Evolutionary conservation across 2,113 vertebrate species (phyloP).

Genomic region (Bubo scandiacus): DNA sequence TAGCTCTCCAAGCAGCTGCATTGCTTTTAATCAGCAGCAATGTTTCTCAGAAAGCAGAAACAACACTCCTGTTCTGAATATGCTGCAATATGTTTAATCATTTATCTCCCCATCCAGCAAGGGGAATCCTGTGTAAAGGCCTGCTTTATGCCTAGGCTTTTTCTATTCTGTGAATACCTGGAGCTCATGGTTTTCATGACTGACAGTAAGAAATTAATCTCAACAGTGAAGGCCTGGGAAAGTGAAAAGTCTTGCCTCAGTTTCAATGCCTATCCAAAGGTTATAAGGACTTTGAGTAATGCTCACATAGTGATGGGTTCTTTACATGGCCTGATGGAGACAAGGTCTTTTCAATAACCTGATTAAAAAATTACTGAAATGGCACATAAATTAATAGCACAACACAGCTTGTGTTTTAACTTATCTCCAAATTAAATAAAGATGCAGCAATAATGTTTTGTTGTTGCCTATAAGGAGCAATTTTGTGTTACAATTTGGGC

Average conservation of each 20-base stretch:
- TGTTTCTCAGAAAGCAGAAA: conserved; percentile 26
- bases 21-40: conserved; percentile 41
- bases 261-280: not conserved
- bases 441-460: not conserved
- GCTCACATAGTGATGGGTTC: not conserved
- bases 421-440: not conserved
- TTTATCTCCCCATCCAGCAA: not conserved
- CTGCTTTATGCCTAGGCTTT: not conserved
- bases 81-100: conserved; percentile 10
- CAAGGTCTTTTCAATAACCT: not conserved
- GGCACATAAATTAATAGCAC: not conserved
- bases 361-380: not conserved
- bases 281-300: not conserved
- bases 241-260: not conserved
- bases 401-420: not conserved
- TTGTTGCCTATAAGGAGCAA: not conserved
- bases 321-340: not conserved
- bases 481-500: not conserved
- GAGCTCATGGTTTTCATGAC: not conserved
- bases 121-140: not conserved
- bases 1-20: conserved; percentile 41
- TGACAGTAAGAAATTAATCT: not conserved
- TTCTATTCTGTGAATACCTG: not conserved
- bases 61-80: conserved; percentile 4
- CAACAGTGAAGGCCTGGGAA: not conserved